These are phyloP conservation scores for Limnothrissa miodon DNA, from an alignment of 2,113 vertebrate species.

Conservation along the genomic window DNA sequence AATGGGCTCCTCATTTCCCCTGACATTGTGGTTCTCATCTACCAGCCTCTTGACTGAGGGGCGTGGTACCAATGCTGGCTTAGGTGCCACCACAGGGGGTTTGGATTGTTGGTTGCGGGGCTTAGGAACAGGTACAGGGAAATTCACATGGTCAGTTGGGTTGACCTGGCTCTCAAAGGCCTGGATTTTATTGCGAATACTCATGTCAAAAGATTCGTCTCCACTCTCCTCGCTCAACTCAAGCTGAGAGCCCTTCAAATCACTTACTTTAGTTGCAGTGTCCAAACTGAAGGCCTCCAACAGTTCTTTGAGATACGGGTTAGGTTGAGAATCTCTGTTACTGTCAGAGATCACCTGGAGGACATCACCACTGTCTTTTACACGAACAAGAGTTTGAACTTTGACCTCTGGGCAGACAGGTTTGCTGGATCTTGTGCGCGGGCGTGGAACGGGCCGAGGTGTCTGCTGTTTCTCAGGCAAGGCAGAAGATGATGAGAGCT, in stretches of 20 bases:
- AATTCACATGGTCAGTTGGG: slow-evolving; percentile 52
- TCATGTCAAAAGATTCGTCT: slow-evolving; percentile 73
- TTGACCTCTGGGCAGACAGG: slow-evolving; percentile 64
- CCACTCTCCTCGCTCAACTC: slow-evolving; percentile 38
- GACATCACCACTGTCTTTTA: slow-evolving; percentile 55
- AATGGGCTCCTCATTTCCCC: slow-evolving; percentile 34
- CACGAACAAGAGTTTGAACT: slow-evolving; percentile 57
- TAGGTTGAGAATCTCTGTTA: slow-evolving; percentile 38
- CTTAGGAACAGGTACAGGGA: slow-evolving; percentile 69
- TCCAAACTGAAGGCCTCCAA: slow-evolving; percentile 65
- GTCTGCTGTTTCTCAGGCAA: not conserved
- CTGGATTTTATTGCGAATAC: slow-evolving; percentile 83
- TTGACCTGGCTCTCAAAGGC: slow-evolving; percentile 81
- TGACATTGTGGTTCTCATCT: slow-evolving; percentile 66
- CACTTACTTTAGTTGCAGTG: slow-evolving; percentile 47
- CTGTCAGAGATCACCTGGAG: not conserved
- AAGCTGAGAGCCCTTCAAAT: slow-evolving; percentile 15
- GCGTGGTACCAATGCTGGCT: slow-evolving; percentile 75
- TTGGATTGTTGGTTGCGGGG: slow-evolving; percentile 70
- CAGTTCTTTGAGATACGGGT: slow-evolving; percentile 62
- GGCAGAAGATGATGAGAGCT: slow-evolving; percentile 4
- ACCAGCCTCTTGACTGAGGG: slow-evolving; percentile 64
- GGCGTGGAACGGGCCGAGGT: slow-evolving; percentile 80
- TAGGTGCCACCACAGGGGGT: slow-evolving; percentile 71
- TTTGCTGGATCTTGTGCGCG: slow-evolving; percentile 79